Evolutionary conservation across 2,888 invertebrate species (phyloP).

Genomic region (Tipula lateralis): DNA sequence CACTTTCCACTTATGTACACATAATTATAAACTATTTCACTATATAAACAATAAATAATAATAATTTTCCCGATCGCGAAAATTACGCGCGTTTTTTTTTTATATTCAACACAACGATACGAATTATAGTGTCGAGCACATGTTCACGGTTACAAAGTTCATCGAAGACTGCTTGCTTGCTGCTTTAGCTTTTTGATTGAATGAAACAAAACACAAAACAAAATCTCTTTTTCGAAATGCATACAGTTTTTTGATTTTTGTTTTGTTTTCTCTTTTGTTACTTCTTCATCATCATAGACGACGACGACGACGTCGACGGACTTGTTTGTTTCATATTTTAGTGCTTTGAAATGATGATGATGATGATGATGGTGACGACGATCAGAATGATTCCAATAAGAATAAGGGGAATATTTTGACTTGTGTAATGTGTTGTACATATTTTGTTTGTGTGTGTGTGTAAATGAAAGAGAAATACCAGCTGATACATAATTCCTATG

Average conservation of each 20-base stretch:
- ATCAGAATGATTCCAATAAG: background rate
- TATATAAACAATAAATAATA: background rate
- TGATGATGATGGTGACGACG: background rate
- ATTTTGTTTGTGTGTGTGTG: background rate
- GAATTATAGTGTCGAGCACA: background rate
- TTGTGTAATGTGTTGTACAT: too few relatives aligned
- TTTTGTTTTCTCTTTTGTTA: background rate
- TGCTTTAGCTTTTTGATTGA: background rate
- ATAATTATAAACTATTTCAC: background rate
- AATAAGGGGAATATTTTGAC: background rate
- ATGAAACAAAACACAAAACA: constrained; percentile 4
- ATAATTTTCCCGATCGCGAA: background rate
- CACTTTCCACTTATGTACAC: background rate
- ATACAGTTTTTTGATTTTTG: background rate
- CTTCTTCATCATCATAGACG: background rate
- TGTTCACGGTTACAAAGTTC: background rate
- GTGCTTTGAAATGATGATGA: background rate
- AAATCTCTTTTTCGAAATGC: background rate
- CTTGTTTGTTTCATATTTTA: background rate
- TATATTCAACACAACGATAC: background rate
- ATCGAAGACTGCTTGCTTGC: background rate
- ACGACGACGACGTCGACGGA: background rate
- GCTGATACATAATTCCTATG: background rate
- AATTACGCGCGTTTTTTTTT: background rate
- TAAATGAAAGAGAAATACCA: background rate